Evolutionary conservation across 2,888 invertebrate species (phyloP).

Genomic region (Slavum lentiscoides): DNA sequence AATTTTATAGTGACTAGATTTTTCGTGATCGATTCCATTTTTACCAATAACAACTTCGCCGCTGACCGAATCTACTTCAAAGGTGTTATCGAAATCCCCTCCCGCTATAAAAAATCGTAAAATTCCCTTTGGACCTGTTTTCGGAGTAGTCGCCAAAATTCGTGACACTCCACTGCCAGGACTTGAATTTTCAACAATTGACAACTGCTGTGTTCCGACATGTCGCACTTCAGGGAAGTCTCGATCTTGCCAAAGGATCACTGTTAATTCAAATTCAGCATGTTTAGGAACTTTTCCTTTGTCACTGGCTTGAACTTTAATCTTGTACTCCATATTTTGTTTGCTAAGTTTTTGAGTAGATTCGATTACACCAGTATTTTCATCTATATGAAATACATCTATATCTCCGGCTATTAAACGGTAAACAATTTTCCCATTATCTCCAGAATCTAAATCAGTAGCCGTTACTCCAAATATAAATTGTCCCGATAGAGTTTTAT

Average conservation of each 20-base stretch:
- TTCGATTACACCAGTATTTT: slow-evolving; percentile 84
- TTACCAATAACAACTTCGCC: slow-evolving; percentile 81
- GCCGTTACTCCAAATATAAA: slow-evolving; percentile 92
- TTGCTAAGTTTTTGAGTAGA: slow-evolving; percentile 68
- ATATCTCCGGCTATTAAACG: slow-evolving; percentile 76
- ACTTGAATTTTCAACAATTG: slow-evolving; percentile 77
- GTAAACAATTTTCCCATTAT: slow-evolving; percentile 81
- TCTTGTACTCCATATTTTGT: slow-evolving; percentile 63
- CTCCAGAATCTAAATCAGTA: slow-evolving; percentile 77
- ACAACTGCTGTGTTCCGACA: slow-evolving; percentile 72
- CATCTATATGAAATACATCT: slow-evolving; percentile 76
- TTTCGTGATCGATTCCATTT: slow-evolving; percentile 83
- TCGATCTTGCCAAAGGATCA: slow-evolving; percentile 75
- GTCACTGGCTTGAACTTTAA: slow-evolving; percentile 81
- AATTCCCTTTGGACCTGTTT: slow-evolving; percentile 71
- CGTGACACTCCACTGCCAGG: slow-evolving; percentile 78
- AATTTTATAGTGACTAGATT: slow-evolving; percentile 79
- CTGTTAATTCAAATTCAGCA: slow-evolving; percentile 74
- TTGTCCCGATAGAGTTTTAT: slow-evolving; percentile 72
- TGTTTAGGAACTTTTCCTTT: slow-evolving; percentile 72
- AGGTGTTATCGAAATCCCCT: slow-evolving; percentile 89
- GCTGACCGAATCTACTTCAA: slow-evolving; percentile 75
- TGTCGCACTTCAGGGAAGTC: slow-evolving; percentile 80
- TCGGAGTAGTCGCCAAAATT: slow-evolving; percentile 78
- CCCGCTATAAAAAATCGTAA: slow-evolving; percentile 85